Conservation (phyloP, 2,113 vertebrate species). For the Caranx melampygus region DNA sequence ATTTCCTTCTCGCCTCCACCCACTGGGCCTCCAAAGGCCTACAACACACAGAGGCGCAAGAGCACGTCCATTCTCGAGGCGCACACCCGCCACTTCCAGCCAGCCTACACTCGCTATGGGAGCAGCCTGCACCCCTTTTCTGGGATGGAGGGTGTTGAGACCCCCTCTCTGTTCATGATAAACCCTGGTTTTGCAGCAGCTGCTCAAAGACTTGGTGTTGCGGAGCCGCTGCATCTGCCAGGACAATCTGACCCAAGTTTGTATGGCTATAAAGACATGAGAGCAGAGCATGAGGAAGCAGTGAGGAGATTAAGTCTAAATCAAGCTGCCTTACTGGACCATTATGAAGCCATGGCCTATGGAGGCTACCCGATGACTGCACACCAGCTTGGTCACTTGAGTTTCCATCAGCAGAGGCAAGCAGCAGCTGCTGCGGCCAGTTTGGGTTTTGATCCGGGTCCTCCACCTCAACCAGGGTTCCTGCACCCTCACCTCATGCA, state of each 20-base stretch:
- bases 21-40: slow-evolving; percentile 90
- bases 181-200: slow-evolving; percentile 83
- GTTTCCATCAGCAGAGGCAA: slow-evolving; percentile 84
- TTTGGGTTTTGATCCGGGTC: slow-evolving; percentile 85
- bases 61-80: slow-evolving; percentile 98
- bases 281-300: slow-evolving; percentile 89
- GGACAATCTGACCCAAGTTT: slow-evolving; percentile 81
- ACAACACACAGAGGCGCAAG: slow-evolving; percentile 94
- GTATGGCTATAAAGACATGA: slow-evolving; percentile 87
- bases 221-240: slow-evolving; percentile 87
- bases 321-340: slow-evolving; percentile 87
- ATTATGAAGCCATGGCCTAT: slow-evolving; percentile 84
- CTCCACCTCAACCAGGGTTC: slow-evolving; percentile 85
- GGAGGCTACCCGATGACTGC: slow-evolving; percentile 80
- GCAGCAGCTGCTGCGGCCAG: slow-evolving; percentile 84
- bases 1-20: slow-evolving; percentile 97
- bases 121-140: slow-evolving; percentile 89
- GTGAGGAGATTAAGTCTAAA: slow-evolving; percentile 90
- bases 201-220: slow-evolving; percentile 86
- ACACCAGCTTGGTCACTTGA: slow-evolving; percentile 79
- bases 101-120: slow-evolving; percentile 89
- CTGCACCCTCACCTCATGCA: slow-evolving; percentile 83
- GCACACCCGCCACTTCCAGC: slow-evolving; percentile 93
- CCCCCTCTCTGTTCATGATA: slow-evolving; percentile 78
- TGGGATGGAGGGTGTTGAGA: slow-evolving; percentile 78